phyloP scores from a whole-genome alignment of 2,797 vertebrate species.

The Alfaro cultratus region DNA sequence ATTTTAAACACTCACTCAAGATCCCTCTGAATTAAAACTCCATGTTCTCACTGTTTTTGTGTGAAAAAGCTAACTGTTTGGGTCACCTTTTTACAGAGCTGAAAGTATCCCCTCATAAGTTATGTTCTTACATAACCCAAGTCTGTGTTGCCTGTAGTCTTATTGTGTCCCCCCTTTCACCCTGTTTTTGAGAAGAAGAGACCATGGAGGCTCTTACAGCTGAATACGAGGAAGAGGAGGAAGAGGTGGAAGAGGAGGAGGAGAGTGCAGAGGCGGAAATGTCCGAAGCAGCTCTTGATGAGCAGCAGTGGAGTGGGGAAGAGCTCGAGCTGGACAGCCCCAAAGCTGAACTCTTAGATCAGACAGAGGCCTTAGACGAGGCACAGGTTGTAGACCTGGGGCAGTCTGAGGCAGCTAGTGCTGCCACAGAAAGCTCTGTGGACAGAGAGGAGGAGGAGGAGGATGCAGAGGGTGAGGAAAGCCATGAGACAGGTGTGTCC shows the following conservation, averaged over 20 bases:
- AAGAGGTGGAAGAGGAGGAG: constrained; percentile 79
- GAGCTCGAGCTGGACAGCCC: constrained; percentile 83
- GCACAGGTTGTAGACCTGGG: constrained; percentile 80
- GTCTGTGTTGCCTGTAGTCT: constrained; percentile 89
- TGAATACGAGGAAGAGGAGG: constrained; percentile 86
- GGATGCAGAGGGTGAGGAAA: constrained; percentile 82
- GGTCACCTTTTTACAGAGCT: constrained; percentile 68
- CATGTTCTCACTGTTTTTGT: constrained; percentile 44
- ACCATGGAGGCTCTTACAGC: constrained; percentile 87
- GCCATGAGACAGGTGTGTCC: constrained; percentile 92
- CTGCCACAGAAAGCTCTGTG: constrained; percentile 80
- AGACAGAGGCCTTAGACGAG: constrained; percentile 82
- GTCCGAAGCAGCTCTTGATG: constrained; percentile 87
- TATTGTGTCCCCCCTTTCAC: constrained; percentile 90
- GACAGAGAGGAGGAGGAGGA: constrained; percentile 79
- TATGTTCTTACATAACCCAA: constrained; percentile 82
- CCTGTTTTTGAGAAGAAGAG: constrained; percentile 90
- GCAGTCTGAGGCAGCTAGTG: constrained; percentile 82
- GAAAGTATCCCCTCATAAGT: constrained; percentile 77
- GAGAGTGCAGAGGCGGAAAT: constrained; percentile 85
- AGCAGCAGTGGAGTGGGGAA: constrained; percentile 87
- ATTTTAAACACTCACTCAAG: constrained; percentile 14
- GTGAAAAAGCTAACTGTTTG: constrained; percentile 53
- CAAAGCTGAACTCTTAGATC: constrained; percentile 82
- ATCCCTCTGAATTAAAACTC: constrained; percentile 42